These are phyloP conservation scores for Cylindroiulus punctatus DNA, from an alignment of 2,888 invertebrate genomes.

Conservation along the genomic window DNA sequence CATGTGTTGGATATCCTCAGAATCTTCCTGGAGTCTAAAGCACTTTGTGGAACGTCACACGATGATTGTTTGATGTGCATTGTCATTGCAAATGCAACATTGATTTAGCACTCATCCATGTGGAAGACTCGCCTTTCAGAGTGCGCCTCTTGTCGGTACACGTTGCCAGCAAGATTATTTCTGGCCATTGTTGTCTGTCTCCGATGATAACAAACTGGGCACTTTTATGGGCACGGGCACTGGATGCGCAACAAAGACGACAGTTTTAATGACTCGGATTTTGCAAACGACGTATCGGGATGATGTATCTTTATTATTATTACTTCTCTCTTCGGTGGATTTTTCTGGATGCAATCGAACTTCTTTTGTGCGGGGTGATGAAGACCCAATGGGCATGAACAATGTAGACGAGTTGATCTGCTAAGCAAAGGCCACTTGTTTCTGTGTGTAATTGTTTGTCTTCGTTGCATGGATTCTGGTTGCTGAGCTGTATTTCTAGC, in stretches of 20 bases:
- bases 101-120: constrained; percentile 42
- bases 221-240: constrained; percentile 4
- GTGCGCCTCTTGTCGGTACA: neutral
- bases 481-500: no score
- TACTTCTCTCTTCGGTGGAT: constrained; percentile 4
- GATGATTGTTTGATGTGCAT: constrained; percentile 34
- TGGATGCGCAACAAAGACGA: neutral
- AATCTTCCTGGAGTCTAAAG: neutral
- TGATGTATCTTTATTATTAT: constrained; percentile 38
- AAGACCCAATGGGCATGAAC: constrained; percentile 34
- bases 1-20: neutral
- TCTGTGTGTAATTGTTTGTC: neutral
- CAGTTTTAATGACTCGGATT: constrained; percentile 33
- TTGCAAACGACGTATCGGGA: constrained; percentile 1
- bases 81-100: constrained; percentile 38
- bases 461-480: neutral
- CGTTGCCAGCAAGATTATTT: neutral
- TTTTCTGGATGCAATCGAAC: constrained; percentile 9
- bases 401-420: neutral
- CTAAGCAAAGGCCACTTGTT: neutral
- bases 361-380: neutral
- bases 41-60: neutral
- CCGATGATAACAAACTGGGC: constrained; percentile 22
- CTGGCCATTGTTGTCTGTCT: constrained; percentile 28
- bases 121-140: constrained; percentile 33